Conservation (phyloP, 2,113 vertebrate genomes). For the Gymnocephalus cernua region DNA sequence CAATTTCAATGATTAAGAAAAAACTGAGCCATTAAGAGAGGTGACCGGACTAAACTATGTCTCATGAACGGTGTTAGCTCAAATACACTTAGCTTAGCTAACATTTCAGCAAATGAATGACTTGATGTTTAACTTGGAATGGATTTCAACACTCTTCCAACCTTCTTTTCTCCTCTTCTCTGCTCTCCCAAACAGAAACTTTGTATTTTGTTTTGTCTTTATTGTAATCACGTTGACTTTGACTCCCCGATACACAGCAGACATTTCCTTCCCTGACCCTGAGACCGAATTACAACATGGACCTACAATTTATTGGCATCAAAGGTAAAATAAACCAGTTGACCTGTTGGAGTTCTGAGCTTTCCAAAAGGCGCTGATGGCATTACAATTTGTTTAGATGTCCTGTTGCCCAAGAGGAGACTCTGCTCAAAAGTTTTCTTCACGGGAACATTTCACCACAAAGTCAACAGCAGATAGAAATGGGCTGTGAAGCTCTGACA, state of each 20-base stretch:
- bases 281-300: conserved; percentile 10
- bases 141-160: not conserved
- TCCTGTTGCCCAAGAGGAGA: conserved; percentile 37
- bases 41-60: no score
- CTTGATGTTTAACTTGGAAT: no score
- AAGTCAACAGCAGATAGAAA: conserved; percentile 60
- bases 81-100: no score
- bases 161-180: not conserved
- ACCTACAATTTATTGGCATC: conserved; percentile 31
- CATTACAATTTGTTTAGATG: conserved; percentile 52
- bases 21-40: no score
- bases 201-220: not conserved
- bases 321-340: conserved; percentile 37
- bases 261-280: conserved; percentile 12
- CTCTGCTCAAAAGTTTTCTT: conserved; percentile 42
- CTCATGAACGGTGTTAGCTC: no score
- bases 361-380: conserved; percentile 21
- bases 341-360: conserved; percentile 36
- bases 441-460: conserved; percentile 35
- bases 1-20: no score
- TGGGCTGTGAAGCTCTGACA: conserved; percentile 49
- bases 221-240: conserved; percentile 28
- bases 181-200: not conserved
- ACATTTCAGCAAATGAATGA: no score
- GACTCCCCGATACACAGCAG: conserved; percentile 13